Conservation (phyloP, 2,113 vertebrate species). For the Takifugu bimaculatus region DNA sequence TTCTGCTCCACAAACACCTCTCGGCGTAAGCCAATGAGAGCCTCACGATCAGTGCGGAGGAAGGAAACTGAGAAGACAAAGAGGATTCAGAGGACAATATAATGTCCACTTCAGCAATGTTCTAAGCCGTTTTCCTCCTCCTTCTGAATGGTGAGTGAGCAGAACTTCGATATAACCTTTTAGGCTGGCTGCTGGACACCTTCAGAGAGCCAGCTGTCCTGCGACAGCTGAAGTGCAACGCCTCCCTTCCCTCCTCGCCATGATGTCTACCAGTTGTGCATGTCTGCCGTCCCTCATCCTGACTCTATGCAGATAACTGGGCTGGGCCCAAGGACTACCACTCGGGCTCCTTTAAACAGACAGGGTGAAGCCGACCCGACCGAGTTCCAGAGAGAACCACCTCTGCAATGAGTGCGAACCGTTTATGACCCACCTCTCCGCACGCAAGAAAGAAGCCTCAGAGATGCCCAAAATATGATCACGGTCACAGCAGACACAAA, state of each 20-base stretch:
- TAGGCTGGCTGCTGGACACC: conserved; percentile 22
- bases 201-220: conserved; percentile 60
- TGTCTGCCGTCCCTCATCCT: conserved; percentile 38
- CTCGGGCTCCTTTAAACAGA: conserved; percentile 10
- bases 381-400: conserved; percentile 45
- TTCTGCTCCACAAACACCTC: conserved; percentile 63
- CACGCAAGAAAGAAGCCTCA: neutral
- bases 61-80: conserved; percentile 64
- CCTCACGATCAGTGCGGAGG: conserved; percentile 15
- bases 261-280: conserved; percentile 69
- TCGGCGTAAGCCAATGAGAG: conserved; percentile 37
- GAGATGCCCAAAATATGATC: neutral
- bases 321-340: conserved; percentile 33
- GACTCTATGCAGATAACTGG: conserved; percentile 9
- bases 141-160: conserved; percentile 2
- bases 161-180: conserved; percentile 1
- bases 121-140: conserved; percentile 4
- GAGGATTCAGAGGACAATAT: conserved; percentile 44
- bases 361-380: conserved; percentile 26
- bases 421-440: conserved; percentile 11
- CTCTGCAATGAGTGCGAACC: conserved; percentile 38
- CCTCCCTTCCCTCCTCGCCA: conserved; percentile 52
- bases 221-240: conserved; percentile 67
- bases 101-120: neutral
- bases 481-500: neutral